phyloP scores from a whole-genome alignment of 2,797 vertebrate genomes.

The Microctenopoma stevenorrisi region DNA sequence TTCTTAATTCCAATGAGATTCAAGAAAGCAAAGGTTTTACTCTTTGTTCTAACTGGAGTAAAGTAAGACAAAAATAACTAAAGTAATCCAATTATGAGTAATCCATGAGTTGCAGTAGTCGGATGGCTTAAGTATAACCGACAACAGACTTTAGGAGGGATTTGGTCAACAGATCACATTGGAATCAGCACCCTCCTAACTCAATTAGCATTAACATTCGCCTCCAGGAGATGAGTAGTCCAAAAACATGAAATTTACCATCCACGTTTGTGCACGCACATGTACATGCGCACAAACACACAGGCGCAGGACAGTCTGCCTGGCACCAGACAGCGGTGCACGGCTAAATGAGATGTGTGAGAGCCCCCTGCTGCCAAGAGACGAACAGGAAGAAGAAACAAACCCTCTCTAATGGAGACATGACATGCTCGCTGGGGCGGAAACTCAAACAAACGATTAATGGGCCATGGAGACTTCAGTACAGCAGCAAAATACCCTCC shows the following conservation, averaged over 20 bases:
- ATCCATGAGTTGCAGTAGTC: constrained; percentile 56
- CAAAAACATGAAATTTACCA: constrained; percentile 41
- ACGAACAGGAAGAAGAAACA: constrained; percentile 84
- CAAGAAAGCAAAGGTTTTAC: background rate
- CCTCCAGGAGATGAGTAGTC: constrained; percentile 61
- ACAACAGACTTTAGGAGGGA: constrained; percentile 65
- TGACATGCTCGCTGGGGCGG: constrained; percentile 84
- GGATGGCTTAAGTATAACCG: constrained; percentile 55
- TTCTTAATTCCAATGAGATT: background rate
- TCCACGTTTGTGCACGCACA: constrained; percentile 24
- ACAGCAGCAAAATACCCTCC: constrained; percentile 73
- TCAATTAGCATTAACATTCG: constrained; percentile 66
- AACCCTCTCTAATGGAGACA: constrained; percentile 88
- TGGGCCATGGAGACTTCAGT: constrained; percentile 83
- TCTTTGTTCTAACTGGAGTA: constrained; percentile 24
- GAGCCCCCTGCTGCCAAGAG: constrained; percentile 86
- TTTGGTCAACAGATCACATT: constrained; percentile 62
- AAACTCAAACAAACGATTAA: constrained; percentile 90
- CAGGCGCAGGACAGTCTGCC: constrained; percentile 81
- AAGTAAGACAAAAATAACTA: constrained; percentile 44
- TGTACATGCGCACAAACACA: constrained; percentile 36
- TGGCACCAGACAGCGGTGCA: constrained; percentile 85
- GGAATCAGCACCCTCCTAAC: constrained; percentile 63
- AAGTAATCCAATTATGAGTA: constrained; percentile 69
- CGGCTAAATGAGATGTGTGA: constrained; percentile 83